Evolutionary conservation across 2,888 invertebrate species (phyloP).

Genomic region (Slavum lentiscoides): DNA sequence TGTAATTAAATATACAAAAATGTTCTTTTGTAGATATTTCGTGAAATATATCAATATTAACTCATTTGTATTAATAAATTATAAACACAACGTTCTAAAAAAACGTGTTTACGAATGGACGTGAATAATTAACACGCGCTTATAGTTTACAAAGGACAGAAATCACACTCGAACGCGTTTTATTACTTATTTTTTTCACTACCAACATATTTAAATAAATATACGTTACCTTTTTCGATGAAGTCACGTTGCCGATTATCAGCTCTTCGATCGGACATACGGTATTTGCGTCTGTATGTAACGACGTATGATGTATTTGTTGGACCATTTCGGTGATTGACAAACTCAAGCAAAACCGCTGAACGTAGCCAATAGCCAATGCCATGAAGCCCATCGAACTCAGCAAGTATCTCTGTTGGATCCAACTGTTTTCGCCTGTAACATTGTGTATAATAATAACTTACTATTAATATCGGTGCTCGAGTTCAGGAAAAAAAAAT

Average conservation of each 20-base stretch:
- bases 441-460: neutral
- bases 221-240: neutral
- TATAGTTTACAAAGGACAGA: too few species aligned
- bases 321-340: constrained; percentile 62
- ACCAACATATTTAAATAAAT: neutral
- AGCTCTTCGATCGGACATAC: neutral
- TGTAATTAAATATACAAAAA: too few species aligned
- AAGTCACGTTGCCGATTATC: neutral
- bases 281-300: neutral
- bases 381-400: constrained; percentile 61
- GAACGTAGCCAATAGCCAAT: constrained; percentile 61
- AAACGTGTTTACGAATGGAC: too few species aligned
- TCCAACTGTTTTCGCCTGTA: constrained; percentile 60
- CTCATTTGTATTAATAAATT: too few species aligned
- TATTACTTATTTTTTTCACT: neutral
- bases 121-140: too few species aligned
- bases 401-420: constrained; percentile 57
- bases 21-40: too few species aligned
- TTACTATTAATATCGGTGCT: too few species aligned
- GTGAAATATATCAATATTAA: too few species aligned
- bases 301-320: constrained; percentile 31
- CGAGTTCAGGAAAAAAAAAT: too few species aligned
- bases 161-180: neutral
- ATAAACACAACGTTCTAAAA: too few species aligned
- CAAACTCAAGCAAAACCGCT: constrained; percentile 61